Conservation (phyloP, 2,888 invertebrate genomes). For the Sphinx pinastri region DNA sequence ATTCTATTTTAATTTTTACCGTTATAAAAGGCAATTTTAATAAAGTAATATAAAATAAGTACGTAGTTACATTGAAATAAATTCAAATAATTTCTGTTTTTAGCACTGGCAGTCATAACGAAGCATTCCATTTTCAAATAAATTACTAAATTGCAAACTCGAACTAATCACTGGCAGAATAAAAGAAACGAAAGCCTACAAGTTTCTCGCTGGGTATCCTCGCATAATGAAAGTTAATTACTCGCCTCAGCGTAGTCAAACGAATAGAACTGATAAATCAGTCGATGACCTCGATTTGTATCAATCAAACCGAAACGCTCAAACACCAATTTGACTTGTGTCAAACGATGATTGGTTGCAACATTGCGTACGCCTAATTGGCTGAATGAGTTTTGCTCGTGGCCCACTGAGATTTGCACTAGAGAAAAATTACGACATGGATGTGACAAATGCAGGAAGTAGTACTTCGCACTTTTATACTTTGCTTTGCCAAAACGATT, state of each 20-base stretch:
- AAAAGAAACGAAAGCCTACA: slow-evolving; percentile 9
- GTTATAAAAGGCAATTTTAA: no score
- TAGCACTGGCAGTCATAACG: no score
- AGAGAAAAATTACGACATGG: slow-evolving; percentile 40
- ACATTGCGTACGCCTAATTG: slow-evolving; percentile 76
- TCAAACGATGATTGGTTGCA: slow-evolving; percentile 82
- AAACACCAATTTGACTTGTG: slow-evolving; percentile 78
- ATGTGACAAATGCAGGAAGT: neutral
- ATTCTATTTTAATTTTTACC: no score
- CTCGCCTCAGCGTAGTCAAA: slow-evolving; percentile 45
- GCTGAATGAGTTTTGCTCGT: slow-evolving; percentile 76
- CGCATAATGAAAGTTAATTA: slow-evolving; percentile 61
- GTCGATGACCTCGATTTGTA: slow-evolving; percentile 77
- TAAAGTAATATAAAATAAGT: no score
- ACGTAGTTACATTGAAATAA: no score
- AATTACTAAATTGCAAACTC: neutral
- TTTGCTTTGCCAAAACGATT: no score
- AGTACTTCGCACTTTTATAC: neutral
- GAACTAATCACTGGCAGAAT: neutral
- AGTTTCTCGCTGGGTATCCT: slow-evolving; percentile 26
- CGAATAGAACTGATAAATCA: slow-evolving; percentile 70
- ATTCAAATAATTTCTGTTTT: no score
- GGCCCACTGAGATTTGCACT: slow-evolving; percentile 58
- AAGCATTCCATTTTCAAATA: no score
- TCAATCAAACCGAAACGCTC: slow-evolving; percentile 75